Percentiles rank a stretch among this genome's conserved stretches.
Conservation (phyloP, 2,113 vertebrate species). For the Suncus etruscus region DNA sequence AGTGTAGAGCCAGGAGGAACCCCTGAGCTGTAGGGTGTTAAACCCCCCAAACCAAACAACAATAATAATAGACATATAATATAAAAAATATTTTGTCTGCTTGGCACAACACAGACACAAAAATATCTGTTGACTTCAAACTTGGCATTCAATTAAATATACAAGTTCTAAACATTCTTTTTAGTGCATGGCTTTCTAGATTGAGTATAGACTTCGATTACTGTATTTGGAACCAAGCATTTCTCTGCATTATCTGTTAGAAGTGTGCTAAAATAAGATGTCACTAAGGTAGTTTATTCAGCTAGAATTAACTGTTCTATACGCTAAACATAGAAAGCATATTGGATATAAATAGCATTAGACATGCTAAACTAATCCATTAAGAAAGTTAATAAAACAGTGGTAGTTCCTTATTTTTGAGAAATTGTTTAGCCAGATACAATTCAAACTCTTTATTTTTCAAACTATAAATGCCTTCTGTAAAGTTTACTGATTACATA, state of each 20-base stretch:
- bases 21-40: too few species aligned
- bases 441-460: not conserved
- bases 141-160: slow-evolving; percentile 44
- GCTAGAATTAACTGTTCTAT: not conserved
- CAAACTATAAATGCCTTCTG: not conserved
- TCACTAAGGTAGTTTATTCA: slow-evolving; percentile 19
- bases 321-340: not conserved
- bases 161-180: not conserved
- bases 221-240: slow-evolving; percentile 2
- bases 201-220: not conserved
- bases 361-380: not conserved
- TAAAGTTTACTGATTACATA: not conserved
- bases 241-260: not conserved
- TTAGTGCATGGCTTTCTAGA: not conserved
- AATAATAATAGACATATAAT: not conserved
- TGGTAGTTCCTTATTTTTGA: slow-evolving; percentile 29
- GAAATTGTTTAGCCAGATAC: slow-evolving; percentile 34
- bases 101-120: not conserved
- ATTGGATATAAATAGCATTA: not conserved
- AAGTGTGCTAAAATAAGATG: slow-evolving; percentile 35
- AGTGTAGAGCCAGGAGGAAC: too few species aligned
- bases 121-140: slow-evolving; percentile 12
- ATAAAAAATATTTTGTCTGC: slow-evolving; percentile 6
- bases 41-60: too few species aligned
- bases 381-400: not conserved